These are phyloP conservation scores for Galaxias olidus DNA, from an alignment of 2,797 vertebrate species.

Conservation along the genomic window DNA sequence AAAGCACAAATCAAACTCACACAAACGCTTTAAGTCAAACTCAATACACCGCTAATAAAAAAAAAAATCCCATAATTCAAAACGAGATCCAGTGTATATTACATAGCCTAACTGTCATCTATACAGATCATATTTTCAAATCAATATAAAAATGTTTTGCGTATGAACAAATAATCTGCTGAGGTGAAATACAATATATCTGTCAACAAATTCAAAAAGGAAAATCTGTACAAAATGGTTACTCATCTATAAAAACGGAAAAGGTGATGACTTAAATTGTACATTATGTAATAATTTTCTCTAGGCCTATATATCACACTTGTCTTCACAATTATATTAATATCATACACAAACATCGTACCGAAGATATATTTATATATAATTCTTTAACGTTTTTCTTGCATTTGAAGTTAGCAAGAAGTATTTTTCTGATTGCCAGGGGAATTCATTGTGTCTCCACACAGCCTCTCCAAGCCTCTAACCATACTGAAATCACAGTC, in stretches of 20 bases:
- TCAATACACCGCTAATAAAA: conserved; percentile 52
- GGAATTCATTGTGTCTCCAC: conserved; percentile 37
- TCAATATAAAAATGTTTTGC: conserved; percentile 80
- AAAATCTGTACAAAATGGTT: conserved; percentile 79
- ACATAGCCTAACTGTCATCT: conserved; percentile 69
- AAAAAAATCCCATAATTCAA: conserved; percentile 65
- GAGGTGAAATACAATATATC: conserved; percentile 72
- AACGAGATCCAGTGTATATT: conserved; percentile 70
- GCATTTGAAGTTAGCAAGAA: conserved; percentile 67
- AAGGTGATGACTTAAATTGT: conserved; percentile 72
- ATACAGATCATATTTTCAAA: conserved; percentile 76
- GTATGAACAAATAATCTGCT: conserved; percentile 79
- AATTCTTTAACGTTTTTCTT: conserved; percentile 55
- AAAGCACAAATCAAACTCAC: conserved; percentile 21
- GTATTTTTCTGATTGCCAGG: conserved; percentile 64
- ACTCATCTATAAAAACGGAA: conserved; percentile 76
- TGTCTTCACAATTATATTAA: conserved; percentile 73
- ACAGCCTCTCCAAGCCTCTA: conserved; percentile 26
- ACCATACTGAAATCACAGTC: conserved; percentile 59
- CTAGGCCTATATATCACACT: conserved; percentile 54
- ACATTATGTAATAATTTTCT: conserved; percentile 63
- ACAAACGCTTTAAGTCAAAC: conserved; percentile 42
- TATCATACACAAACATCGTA: conserved; percentile 73
- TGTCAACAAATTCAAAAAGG: conserved; percentile 70
- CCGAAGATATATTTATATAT: conserved; percentile 63